A percentile compares a stretch with the other conserved stretches of the same genome.
Evolutionary conservation across 2,888 invertebrate species (phyloP).

Genomic region (Alviniconcha strummeri): DNA sequence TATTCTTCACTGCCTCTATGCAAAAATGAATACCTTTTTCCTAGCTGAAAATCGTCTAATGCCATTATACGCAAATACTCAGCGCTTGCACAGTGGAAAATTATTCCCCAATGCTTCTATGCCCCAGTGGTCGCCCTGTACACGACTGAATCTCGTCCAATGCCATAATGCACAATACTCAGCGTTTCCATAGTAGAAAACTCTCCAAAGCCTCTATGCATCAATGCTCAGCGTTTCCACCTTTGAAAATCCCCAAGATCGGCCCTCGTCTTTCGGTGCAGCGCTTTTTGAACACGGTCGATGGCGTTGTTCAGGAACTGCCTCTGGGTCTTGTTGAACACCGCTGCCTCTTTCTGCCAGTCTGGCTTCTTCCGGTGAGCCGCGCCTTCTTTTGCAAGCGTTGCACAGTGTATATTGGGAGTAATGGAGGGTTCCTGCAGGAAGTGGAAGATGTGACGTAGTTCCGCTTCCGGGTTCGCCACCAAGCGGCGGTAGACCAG

Average conservation of each 20-base stretch:
- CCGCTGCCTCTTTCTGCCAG: slow-evolving; percentile 8
- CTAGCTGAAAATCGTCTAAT: no score
- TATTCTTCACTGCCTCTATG: no score
- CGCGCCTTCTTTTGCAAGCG: not conserved
- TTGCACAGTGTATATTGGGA: slow-evolving; percentile 12
- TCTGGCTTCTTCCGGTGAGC: slow-evolving; percentile 18
- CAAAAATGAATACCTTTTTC: no score
- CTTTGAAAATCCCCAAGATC: not conserved
- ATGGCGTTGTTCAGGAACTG: slow-evolving; percentile 4
- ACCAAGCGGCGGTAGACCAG: slow-evolving; percentile 23
- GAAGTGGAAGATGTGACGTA: not conserved
- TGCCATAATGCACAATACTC: no score
- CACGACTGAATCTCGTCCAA: no score
- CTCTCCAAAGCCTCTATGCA: no score
- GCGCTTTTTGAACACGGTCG: not conserved
- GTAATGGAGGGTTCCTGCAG: slow-evolving; percentile 7
- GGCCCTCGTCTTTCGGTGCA: not conserved
- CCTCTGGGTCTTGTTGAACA: slow-evolving; percentile 1
- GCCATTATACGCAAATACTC: no score
- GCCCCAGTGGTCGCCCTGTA: no score
- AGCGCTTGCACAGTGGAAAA: no score
- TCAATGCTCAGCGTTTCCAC: slow-evolving; percentile 13
- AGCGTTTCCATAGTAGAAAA: no score
- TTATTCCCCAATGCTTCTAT: no score
- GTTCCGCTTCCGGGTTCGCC: slow-evolving; percentile 3